A percentile compares a stretch with the other conserved stretches of the same genome.
Evolutionary conservation across 92 coral and sea anemone genomes (phyloP).

Genomic region (Palythoa grandis): DNA sequence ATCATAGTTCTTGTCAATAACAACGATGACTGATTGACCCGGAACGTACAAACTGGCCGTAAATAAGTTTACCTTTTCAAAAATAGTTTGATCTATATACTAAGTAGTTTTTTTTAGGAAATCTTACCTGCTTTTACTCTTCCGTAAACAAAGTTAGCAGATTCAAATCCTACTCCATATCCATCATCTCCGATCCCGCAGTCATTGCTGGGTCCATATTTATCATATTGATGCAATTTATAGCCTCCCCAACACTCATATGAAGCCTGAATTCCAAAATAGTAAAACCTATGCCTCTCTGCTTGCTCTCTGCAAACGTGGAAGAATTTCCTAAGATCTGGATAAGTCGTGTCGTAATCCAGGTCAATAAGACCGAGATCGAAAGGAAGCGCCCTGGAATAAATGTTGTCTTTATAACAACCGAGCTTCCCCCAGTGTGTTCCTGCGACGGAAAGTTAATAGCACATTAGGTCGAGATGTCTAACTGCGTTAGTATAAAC

Average conservation of each 20-base stretch:
- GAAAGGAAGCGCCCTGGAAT: slow-evolving; percentile 24
- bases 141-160: slow-evolving; percentile 24
- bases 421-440: neutral
- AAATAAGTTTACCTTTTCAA: too few relatives aligned
- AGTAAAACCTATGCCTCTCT: neutral
- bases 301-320: neutral
- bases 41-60: too few relatives aligned
- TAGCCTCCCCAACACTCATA: slow-evolving; percentile 28
- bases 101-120: neutral
- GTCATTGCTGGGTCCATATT: slow-evolving; percentile 1
- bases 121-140: neutral
- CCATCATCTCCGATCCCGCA: neutral
- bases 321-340: slow-evolving; percentile 8
- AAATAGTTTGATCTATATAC: too few relatives aligned
- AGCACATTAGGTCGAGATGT: too few relatives aligned
- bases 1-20: too few relatives aligned
- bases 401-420: slow-evolving; percentile 9
- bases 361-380: neutral
- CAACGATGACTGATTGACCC: too few relatives aligned
- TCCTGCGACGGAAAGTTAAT: neutral
- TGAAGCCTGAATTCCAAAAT: slow-evolving; percentile 16
- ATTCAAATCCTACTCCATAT: slow-evolving; percentile 18
- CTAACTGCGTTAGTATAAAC: too few relatives aligned
- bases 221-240: neutral
- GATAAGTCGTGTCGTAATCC: slow-evolving; percentile 3